These are phyloP conservation scores for Cylas formicarius DNA, from an alignment of 1,140 invertebrate species.

Conservation along the genomic window DNA sequence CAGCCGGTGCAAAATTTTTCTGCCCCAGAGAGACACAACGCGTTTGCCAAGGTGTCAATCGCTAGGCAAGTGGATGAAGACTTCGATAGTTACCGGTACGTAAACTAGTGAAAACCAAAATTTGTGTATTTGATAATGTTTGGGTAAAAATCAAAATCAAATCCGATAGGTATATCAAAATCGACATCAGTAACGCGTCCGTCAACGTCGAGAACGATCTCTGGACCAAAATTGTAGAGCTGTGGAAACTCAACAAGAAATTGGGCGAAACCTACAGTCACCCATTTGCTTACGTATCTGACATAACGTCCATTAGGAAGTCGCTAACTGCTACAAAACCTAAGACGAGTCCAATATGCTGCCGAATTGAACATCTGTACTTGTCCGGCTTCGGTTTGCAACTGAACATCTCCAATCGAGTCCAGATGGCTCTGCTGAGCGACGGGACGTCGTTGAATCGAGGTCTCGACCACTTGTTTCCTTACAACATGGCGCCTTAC, in stretches of 20 bases:
- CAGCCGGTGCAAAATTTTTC: conserved; percentile 44
- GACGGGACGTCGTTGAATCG: conserved; percentile 39
- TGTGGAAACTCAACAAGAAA: conserved; percentile 27
- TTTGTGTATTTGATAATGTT: too few relatives aligned
- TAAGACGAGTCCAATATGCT: conserved; percentile 25
- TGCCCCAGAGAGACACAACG: conserved; percentile 33
- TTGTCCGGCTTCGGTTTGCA: conserved; percentile 46
- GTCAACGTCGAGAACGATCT: conserved; percentile 70
- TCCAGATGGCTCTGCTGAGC: conserved; percentile 44
- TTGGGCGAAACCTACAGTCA: conserved; percentile 23
- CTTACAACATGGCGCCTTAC: conserved; percentile 36
- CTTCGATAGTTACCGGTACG: conserved; percentile 56
- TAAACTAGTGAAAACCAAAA: too few relatives aligned
- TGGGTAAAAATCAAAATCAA: too few relatives aligned
- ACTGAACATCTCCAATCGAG: conserved; percentile 60
- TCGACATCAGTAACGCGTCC: conserved; percentile 64
- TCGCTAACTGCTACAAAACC: conserved; percentile 15
- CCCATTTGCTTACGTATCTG: conserved; percentile 23
- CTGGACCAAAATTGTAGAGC: conserved; percentile 45
- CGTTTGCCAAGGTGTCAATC: conserved; percentile 63
- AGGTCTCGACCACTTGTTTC: conserved; percentile 38
- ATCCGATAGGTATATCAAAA: conserved; percentile 64
- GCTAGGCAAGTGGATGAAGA: conserved; percentile 45
- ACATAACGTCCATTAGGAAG: conserved; percentile 30
- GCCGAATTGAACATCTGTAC: conserved; percentile 46